Base-by-base conservation (phyloP, 2,888 invertebrate genomes). In the Agapostemon virescens region DNA sequence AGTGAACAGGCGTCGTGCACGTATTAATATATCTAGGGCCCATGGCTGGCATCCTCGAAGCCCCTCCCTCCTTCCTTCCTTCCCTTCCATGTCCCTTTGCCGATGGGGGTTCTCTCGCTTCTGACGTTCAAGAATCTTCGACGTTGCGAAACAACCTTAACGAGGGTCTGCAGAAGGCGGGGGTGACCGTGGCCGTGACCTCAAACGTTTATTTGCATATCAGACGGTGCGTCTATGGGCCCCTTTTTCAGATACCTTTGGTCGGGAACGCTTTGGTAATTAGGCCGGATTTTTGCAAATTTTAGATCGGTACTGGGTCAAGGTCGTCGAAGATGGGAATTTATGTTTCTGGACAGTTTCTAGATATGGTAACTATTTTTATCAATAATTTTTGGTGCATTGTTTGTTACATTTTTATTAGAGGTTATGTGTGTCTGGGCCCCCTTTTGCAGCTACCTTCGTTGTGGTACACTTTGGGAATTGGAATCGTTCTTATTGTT, bases 11-110 rank as follows among this genome's bases (percentile, higher is more conserved):
- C 87, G 86, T 85, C 87, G 84, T 87, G 87, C 69, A 85, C 86
- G 88, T 91, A 91, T 91, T 91, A 90, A 91, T 91, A 91, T 91
- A 91, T 88, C 89, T 86, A 83, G 84, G 86, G 84, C 83, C 86
- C 87, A 82, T 85, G 71, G 77, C 71, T 82, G 73, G 77, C 78
- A 85, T 81, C 84, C 83, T 81, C 84, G n/a, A n/a, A n/a, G n/a
- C 73, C 85, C 77, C 87, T 68, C 75, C 26, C 55, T 5, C 15
- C 6, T 15, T 26, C 55, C 13, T 1, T 1, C n/a, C 13, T 0
- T 15, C 13, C 26, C 26, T 5, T 11, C 4, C n/a, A 15, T 82
- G 79, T 74, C 83, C 72, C 81, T 83, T 83, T 75, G 42, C 84
- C 67, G n/a, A 74, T 15, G 61, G 42, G 68, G 81, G 76, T 73